Evolutionary conservation across 92 coral and sea anemone species (phyloP), one percentile per base, ranked within the genome.

Genomic region (Virgularia gustaviana): DNA sequence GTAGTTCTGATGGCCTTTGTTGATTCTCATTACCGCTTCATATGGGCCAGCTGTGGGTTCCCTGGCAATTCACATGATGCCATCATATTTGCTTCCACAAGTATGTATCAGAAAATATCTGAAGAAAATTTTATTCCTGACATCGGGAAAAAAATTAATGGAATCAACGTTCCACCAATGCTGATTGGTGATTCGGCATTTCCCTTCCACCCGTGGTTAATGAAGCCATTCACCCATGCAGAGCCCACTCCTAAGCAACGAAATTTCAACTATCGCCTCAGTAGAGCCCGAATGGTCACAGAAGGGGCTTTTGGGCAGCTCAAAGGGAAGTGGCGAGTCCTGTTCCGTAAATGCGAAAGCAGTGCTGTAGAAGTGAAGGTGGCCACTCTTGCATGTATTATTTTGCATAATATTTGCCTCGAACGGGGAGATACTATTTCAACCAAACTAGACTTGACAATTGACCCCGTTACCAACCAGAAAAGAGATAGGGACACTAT

Each of bases 401-500:
- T n/a, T n/a, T n/a, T n/a, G n/a, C n/a, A n/a, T n/a, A n/a, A n/a
- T n/a, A n/a, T 56, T 27, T 56, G 62, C 16, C 62, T 56, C 32
- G 62, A 56, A 37, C 34, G 11, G 27, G 62, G 62, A 2, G 62
- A 56, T 56, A 56, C 62, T 27, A 56, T 56, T 13, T 27, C 62
- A 56, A 56, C 9, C 62, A 56, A 56, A 56, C 32, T 56, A 27
- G 62, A 56, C 32, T 56, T 56, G 62, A 56, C 62, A 56, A 56
- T 63, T 23, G 71, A 63, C 49, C 71, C 71, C 51, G 30, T 63
- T 37, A 63, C 71, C 2, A 63, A 63, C 41, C 71, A 63, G 23
- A 63, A 22, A 39, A 36, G 49, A 10, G 45, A 60, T 31, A 63
- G 71, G 33, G 23, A 63, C 23, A 63, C 71, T 36, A 63, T 63